A percentile compares a stretch with the other conserved stretches of the same genome.
Conservation (phyloP, 1,140 invertebrate genomes). For the Aleiodes sp. region DNA sequence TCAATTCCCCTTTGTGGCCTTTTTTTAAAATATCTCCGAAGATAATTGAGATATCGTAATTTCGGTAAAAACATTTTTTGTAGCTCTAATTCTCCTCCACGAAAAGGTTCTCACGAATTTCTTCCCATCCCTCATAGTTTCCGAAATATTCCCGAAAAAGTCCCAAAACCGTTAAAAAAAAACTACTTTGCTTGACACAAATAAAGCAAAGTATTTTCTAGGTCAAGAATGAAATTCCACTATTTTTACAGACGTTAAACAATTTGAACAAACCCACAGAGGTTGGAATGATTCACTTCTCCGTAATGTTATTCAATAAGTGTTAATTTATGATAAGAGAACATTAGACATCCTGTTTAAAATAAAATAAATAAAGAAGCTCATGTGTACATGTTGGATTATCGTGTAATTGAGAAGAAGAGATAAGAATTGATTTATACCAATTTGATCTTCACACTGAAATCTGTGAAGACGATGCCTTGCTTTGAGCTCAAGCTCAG, state of each 20-base stretch:
- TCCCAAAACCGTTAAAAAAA: no score
- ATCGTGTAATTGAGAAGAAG: no score
- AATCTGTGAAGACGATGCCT: slow-evolving; percentile 73
- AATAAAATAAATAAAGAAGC: neutral
- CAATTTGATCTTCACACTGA: slow-evolving; percentile 65
- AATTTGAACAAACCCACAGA: neutral
- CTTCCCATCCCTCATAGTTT: no score
- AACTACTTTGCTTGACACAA: neutral
- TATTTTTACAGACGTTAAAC: neutral
- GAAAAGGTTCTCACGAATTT: no score
- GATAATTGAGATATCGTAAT: no score
- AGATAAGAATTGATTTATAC: slow-evolving; percentile 46
- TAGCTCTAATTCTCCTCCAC: no score
- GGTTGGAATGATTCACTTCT: neutral
- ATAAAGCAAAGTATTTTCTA: no score
- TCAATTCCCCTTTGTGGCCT: no score
- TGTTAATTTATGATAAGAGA: slow-evolving; percentile 22
- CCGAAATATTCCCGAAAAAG: no score
- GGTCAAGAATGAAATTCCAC: neutral
- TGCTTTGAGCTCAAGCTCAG: slow-evolving; percentile 83
- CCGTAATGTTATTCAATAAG: neutral
- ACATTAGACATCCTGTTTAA: slow-evolving; percentile 33
- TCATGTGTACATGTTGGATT: neutral
- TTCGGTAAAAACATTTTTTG: no score
- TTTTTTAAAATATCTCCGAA: no score